Percentiles rank a stretch among this genome's conserved stretches.
These are phyloP conservation scores for Mystacides longicornis DNA, from an alignment of 2,888 invertebrate genomes.

Conservation along the genomic window DNA sequence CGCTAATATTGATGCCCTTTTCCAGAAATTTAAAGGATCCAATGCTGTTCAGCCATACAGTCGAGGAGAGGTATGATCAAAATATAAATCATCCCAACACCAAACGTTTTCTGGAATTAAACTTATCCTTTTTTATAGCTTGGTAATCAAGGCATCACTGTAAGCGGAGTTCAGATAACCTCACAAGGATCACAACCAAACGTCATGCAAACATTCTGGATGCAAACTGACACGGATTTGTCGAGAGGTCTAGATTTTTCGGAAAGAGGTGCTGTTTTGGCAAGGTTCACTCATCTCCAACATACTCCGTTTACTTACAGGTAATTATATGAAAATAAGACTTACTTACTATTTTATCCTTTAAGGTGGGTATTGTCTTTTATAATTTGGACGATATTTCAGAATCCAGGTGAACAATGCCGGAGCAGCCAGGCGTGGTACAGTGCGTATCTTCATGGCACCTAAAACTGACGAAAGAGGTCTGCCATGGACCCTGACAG, in stretches of 20 bases:
- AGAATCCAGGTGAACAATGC: slow-evolving; percentile 23
- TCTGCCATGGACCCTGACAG: slow-evolving; percentile 47
- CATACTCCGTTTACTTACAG: slow-evolving; percentile 63
- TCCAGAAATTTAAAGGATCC: slow-evolving; percentile 61
- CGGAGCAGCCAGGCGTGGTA: slow-evolving; percentile 44
- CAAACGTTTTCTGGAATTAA: neutral
- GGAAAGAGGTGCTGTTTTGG: slow-evolving; percentile 59
- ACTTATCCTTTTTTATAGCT: slow-evolving; percentile 39
- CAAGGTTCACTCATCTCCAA: slow-evolving; percentile 71
- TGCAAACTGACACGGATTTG: slow-evolving; percentile 70
- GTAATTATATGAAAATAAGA: slow-evolving; percentile 36
- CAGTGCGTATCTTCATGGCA: slow-evolving; percentile 59
- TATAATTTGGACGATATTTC: too few relatives aligned
- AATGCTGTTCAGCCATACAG: slow-evolving; percentile 37
- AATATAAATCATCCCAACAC: too few relatives aligned
- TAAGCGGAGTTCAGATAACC: slow-evolving; percentile 41
- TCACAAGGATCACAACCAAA: slow-evolving; percentile 38
- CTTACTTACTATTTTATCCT: too few relatives aligned
- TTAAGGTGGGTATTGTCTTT: too few relatives aligned
- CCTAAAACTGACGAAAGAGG: slow-evolving; percentile 60
- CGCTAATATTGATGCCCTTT: slow-evolving; percentile 65
- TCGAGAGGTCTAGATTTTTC: slow-evolving; percentile 76
- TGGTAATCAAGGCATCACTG: slow-evolving; percentile 51
- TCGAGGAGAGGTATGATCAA: slow-evolving; percentile 28
- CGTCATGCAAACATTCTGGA: slow-evolving; percentile 68